Evolutionary conservation across 2,888 invertebrate genomes (phyloP).

Genomic region (Drosophila aldrichi): DNA sequence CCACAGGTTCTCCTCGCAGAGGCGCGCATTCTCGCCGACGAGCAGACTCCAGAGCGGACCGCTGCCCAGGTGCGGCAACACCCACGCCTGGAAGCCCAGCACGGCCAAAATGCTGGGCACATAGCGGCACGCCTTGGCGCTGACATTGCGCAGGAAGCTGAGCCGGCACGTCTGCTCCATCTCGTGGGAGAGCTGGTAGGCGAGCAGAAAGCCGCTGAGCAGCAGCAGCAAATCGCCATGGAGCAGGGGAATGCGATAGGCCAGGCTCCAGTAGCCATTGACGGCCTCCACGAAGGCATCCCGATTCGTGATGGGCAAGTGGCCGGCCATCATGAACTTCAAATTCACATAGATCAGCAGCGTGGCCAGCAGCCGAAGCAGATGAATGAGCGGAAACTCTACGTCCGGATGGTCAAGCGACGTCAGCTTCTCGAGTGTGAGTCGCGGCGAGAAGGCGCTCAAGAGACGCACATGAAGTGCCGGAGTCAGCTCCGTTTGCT

Average conservation of each 20-base stretch:
- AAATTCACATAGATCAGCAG: constrained; percentile 88
- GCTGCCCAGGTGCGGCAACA: constrained; percentile 88
- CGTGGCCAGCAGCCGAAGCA: constrained; percentile 89
- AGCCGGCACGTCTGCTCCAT: constrained; percentile 86
- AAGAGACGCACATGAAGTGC: constrained; percentile 61
- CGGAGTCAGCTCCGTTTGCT: neutral
- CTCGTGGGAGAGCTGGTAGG: constrained; percentile 88
- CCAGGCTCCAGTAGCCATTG: constrained; percentile 86
- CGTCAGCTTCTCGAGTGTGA: constrained; percentile 87
- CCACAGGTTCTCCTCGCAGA: constrained; percentile 90
- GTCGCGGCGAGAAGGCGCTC: constrained; percentile 89
- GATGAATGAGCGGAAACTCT: constrained; percentile 89
- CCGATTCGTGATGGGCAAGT: constrained; percentile 89
- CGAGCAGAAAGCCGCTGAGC: constrained; percentile 88
- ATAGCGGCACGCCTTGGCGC: constrained; percentile 88
- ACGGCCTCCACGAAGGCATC: constrained; percentile 85
- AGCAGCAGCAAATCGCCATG: constrained; percentile 90
- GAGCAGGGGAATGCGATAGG: constrained; percentile 88
- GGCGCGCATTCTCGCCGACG: constrained; percentile 88
- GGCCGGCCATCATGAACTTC: constrained; percentile 88
- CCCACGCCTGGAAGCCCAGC: constrained; percentile 89
- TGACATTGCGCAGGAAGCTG: constrained; percentile 87
- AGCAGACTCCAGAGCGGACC: constrained; percentile 90
- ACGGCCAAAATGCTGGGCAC: constrained; percentile 88
- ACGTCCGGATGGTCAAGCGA: constrained; percentile 86